These are phyloP conservation scores for Colius striatus DNA, from an alignment of 2,113 vertebrate genomes.

Conservation along the genomic window DNA sequence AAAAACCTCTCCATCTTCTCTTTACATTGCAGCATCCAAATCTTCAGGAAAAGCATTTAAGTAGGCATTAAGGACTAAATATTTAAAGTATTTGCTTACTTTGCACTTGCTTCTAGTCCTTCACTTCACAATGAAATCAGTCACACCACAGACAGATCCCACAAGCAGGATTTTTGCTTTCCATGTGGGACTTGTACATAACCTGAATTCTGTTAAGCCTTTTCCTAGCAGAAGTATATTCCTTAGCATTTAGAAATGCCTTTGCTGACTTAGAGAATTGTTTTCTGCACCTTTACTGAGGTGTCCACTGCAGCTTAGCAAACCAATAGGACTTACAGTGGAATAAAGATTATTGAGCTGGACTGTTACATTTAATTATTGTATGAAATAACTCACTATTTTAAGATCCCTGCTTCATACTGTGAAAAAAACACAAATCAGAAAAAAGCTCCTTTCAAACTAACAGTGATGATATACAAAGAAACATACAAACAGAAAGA, in stretches of 20 bases:
- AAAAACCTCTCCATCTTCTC: not conserved
- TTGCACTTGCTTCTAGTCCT: not conserved
- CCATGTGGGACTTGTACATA: accelerated
- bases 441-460: not conserved
- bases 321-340: not conserved
- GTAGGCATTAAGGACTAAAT: not conserved
- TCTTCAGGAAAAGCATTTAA: not conserved
- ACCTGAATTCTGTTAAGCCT: not conserved
- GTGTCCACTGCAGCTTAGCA: not conserved
- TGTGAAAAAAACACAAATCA: not conserved
- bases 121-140: not conserved
- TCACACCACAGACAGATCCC: not conserved
- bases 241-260: not conserved
- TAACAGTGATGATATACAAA: not conserved
- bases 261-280: not conserved
- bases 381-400: not conserved
- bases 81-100: not conserved
- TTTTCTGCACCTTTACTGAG: not conserved
- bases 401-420: not conserved
- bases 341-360: not conserved
- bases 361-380: not conserved
- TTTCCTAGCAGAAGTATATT: not conserved
- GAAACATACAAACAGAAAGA: not conserved
- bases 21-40: not conserved
- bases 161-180: not conserved